Conservation (phyloP, 1,140 invertebrate species). For the Pseudachorutes palmiensis region DNA sequence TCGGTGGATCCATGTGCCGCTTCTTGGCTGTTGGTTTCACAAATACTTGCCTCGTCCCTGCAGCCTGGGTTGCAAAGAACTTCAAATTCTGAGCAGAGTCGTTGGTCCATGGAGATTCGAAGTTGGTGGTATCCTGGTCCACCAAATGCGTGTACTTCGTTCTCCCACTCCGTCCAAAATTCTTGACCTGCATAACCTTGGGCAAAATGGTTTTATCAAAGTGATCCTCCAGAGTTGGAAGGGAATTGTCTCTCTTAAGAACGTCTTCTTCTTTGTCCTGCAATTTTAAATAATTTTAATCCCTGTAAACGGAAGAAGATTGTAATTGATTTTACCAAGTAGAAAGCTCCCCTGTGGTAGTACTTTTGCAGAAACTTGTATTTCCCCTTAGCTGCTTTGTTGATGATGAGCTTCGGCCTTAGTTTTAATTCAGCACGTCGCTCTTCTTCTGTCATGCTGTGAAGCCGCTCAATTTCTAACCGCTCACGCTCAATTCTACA, state of each 20-base stretch:
- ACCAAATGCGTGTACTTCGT: constrained; percentile 99
- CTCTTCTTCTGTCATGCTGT: constrained; percentile 96
- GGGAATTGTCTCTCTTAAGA: constrained; percentile 90
- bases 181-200: constrained; percentile 99
- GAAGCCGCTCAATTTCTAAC: constrained; percentile 78
- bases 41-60: constrained; percentile 93
- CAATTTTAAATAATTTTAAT: constrained; percentile 29
- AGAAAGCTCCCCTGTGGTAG: constrained; percentile 98
- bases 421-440: constrained; percentile 72
- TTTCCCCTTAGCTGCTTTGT: constrained; percentile 94
- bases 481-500: constrained; percentile 70
- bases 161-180: constrained; percentile 95
- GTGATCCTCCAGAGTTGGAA: constrained; percentile 95
- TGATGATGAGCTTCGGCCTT: constrained; percentile 91
- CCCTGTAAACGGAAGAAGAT: neutral
- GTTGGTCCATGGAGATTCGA: constrained; percentile 92
- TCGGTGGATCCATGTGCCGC: neutral
- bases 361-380: constrained; percentile 99
- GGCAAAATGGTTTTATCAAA: constrained; percentile 98
- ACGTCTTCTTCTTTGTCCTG: constrained; percentile 85
- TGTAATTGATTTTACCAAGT: constrained; percentile 52
- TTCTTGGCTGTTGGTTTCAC: constrained; percentile 57
- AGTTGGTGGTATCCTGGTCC: constrained; percentile 97
- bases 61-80: constrained; percentile 78
- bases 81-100: constrained; percentile 83